phyloP scores from a whole-genome alignment of 2,888 invertebrate species.

The Sthenelais limicola region DNA sequence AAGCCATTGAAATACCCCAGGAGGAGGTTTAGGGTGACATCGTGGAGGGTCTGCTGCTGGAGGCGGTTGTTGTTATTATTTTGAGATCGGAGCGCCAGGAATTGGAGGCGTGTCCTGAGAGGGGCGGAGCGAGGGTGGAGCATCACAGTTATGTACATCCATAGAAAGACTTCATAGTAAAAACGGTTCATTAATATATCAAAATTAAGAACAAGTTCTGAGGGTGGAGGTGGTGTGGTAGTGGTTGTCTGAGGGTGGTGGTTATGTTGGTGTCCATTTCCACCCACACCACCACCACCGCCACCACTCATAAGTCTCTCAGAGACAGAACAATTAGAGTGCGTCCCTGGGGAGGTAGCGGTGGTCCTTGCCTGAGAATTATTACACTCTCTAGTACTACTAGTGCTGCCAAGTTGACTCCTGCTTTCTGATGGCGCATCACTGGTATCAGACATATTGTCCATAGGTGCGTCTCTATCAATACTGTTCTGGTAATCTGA shows the following conservation, averaged over 20 bases:
- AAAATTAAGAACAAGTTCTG: constrained; percentile 30
- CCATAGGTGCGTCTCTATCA: too few relatives aligned
- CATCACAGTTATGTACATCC: constrained; percentile 46
- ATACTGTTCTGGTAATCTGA: too few relatives aligned
- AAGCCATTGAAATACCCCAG: constrained; percentile 42
- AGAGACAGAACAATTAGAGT: too few relatives aligned
- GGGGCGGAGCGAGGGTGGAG: constrained; percentile 43
- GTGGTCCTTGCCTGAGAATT: too few relatives aligned
- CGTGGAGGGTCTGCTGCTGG: constrained; percentile 27
- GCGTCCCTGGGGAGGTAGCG: too few relatives aligned
- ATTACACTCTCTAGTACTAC: too few relatives aligned
- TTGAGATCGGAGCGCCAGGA: constrained; percentile 31
- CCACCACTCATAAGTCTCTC: too few relatives aligned
- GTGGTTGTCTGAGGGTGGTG: neutral
- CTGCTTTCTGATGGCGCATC: too few relatives aligned
- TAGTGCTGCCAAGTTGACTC: too few relatives aligned
- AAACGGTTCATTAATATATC: constrained; percentile 41
- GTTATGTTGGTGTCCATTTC: neutral
- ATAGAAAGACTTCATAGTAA: constrained; percentile 48
- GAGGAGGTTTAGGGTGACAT: constrained; percentile 38
- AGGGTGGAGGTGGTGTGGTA: too few relatives aligned
- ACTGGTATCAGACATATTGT: too few relatives aligned
- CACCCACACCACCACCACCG: neutral
- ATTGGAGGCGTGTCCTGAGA: constrained; percentile 40
- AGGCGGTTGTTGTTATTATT: neutral